Conservation (phyloP, 2,113 vertebrate genomes). For the cattle (Bos taurus) region ARS-UCD2.0 NC_037328.1:48671501-48672000, state of each 20-base stretch:
- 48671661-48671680: background rate
- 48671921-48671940: background rate
- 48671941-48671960: background rate
- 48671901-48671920: background rate
- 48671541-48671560: no score
- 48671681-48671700: background rate
- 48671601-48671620: background rate
- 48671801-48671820: background rate
- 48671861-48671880: background rate
- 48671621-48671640: background rate
- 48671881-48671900: background rate
- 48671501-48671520: no score
- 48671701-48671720: background rate
- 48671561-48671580: no score
- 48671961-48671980: fast-evolving
- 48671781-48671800: background rate
- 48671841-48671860: background rate
- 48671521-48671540: no score
- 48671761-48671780: background rate
- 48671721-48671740: background rate
- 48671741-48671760: background rate
- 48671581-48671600: background rate
- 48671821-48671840: background rate
- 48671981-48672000: background rate
- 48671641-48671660: background rate